Percentiles rank a stretch among this genome's conserved stretches.
Evolutionary conservation across 2,888 invertebrate genomes (phyloP).

Genomic region (Colostygia pectinataria): DNA sequence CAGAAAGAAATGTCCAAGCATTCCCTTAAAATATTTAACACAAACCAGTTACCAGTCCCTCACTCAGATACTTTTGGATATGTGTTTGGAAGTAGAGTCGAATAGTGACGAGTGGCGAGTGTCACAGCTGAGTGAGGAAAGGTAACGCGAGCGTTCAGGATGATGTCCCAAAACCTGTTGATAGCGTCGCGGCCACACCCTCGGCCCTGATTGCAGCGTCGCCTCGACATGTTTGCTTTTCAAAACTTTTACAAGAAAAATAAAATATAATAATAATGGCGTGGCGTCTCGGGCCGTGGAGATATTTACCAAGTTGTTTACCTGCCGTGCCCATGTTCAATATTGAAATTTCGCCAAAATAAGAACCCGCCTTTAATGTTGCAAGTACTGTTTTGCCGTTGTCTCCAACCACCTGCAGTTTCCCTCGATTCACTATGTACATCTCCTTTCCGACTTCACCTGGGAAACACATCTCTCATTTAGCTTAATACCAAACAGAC

Average conservation of each 20-base stretch:
- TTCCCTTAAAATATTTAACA: conserved; percentile 54
- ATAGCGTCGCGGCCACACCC: conserved; percentile 76
- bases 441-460: conserved; percentile 99
- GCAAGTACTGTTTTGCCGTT: conserved; percentile 98
- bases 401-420: conserved; percentile 96
- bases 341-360: conserved; percentile 99
- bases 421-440: conserved; percentile 99
- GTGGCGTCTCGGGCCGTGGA: conserved; percentile 83
- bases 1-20: conserved; percentile 59
- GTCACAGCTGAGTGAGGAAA: conserved; percentile 4
- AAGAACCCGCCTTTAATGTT: conserved; percentile 98
- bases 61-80: conserved; percentile 32
- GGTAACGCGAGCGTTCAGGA: conserved; percentile 41
- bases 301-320: conserved; percentile 98
- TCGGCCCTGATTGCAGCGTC: conserved; percentile 82
- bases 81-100: conserved; percentile 8
- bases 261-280: conserved; percentile 77
- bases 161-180: conserved; percentile 81
- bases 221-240: conserved; percentile 79
- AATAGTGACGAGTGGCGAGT: conserved; percentile 2
- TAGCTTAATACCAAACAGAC: background rate
- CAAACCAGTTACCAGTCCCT: conserved; percentile 58
- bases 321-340: conserved; percentile 99
- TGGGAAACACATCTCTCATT: conserved; percentile 65
- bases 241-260: conserved; percentile 70